Base-by-base conservation (phyloP, 1,140 invertebrate species). In the Rhagoletis pomonella region DNA sequence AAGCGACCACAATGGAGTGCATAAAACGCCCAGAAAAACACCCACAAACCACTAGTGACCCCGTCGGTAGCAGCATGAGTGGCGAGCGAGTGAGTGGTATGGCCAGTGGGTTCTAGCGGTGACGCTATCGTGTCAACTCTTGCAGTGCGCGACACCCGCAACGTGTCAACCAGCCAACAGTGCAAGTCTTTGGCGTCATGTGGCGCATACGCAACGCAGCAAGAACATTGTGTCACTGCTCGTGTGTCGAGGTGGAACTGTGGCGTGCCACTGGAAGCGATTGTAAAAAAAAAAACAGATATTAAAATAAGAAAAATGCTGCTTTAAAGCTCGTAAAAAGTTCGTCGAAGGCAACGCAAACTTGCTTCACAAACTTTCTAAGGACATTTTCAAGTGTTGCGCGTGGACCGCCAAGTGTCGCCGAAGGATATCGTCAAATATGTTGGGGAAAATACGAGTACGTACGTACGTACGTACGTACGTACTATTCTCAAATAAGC, bases 141-240 rank as follows among this genome's bases (percentile, higher is more conserved):
- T 50, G 17, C 69, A 55, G 44, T 47, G 73, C 17, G 60, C 17
- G 3, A 64, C 7, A 9, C 17, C 4, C 17, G 17, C 4, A 14
- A 3, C 42, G 42, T 73, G 69, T 58, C 47, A 81, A n/a, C 73
- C 10, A 12, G 29, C 19, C 73, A 1, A 12, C 47, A 55, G 0
- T 81, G 73, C 73, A 85, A 86, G 86, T 64, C 60, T 67, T 86
- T 65, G 86, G 62, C 86, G 86, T 86, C 86, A 86, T 58, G 64
- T 86, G 86, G 86, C 19, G 64, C 14, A 29, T 9, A 86, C 85
- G 62, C 85, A 65, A 5, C 10, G 14, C 10, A 6, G 42, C 42
- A 47, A 47, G 67, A 12, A 44, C 58, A 60, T 19, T 17, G 50
- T 44, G 58, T 86, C 9, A 55, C 50, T 19, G 12, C 44, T 50